Percentiles rank a stretch among this genome's conserved stretches.
phyloP scores from a whole-genome alignment of 1,140 invertebrate species.

The Trinorchestia longiramus region DNA sequence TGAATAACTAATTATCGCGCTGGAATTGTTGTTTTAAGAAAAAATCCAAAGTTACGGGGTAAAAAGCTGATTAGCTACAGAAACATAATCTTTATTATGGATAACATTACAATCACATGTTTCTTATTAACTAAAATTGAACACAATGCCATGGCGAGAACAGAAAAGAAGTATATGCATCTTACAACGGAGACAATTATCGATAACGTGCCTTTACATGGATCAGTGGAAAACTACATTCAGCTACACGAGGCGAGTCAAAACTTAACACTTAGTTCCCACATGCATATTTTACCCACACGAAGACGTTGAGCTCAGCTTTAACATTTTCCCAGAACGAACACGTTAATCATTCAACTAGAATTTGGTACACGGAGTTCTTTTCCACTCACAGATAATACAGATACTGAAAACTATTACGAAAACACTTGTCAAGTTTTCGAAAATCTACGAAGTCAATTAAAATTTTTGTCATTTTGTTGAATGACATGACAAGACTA shows the following conservation, averaged over 20 bases:
- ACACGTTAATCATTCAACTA: not conserved
- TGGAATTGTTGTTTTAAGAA: not conserved
- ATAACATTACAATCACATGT: slow-evolving; percentile 16
- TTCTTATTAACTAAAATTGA: slow-evolving; percentile 11
- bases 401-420: not conserved
- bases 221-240: not conserved
- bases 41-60: not conserved
- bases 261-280: not conserved
- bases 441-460: not conserved
- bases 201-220: slow-evolving; percentile 3
- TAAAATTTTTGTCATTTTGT: not conserved
- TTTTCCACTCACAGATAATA: not conserved
- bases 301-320: not conserved
- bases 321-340: not conserved
- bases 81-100: slow-evolving; percentile 25
- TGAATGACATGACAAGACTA: not conserved
- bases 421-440: not conserved
- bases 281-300: not conserved
- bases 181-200: not conserved
- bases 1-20: not conserved
- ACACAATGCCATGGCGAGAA: not conserved
- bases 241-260: not conserved
- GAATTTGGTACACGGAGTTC: not conserved
- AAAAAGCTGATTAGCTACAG: not conserved
- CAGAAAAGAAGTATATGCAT: not conserved